Conservation (phyloP, 2,113 vertebrate genomes). For the Otocyon megalotis region DNA sequence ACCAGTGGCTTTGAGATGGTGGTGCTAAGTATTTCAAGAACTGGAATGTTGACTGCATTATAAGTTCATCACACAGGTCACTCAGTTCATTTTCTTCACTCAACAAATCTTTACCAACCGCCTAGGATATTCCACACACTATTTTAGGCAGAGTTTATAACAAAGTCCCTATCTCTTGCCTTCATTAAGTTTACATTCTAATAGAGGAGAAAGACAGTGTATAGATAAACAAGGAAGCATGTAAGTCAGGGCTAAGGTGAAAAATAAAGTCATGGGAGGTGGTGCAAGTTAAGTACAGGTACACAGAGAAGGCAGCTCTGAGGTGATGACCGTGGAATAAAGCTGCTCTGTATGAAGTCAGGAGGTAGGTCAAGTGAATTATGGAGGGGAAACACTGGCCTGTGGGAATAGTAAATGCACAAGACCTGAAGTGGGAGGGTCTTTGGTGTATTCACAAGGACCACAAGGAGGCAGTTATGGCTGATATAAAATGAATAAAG, state of each 20-base stretch:
- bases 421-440: neutral
- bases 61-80: neutral
- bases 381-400: rapidly evolving
- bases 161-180: neutral
- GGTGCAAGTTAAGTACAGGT: neutral
- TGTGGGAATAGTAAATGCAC: neutral
- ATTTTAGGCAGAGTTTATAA: neutral
- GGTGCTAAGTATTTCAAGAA: neutral
- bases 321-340: neutral
- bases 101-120: neutral
- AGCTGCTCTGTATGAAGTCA: neutral
- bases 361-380: neutral
- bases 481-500: neutral
- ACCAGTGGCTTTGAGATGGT: neutral
- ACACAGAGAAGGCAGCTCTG: neutral
- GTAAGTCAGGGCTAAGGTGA: neutral
- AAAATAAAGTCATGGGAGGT: neutral
- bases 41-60: rapidly evolving
- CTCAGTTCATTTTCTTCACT: neutral
- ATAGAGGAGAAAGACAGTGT: neutral
- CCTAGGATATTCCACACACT: neutral
- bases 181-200: neutral
- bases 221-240: neutral
- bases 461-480: neutral
- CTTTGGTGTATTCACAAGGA: neutral